Evolutionary conservation across 2,113 vertebrate species (phyloP), one percentile per base, ranked within the genome.

Genomic region (Eulemur macaco): DNA sequence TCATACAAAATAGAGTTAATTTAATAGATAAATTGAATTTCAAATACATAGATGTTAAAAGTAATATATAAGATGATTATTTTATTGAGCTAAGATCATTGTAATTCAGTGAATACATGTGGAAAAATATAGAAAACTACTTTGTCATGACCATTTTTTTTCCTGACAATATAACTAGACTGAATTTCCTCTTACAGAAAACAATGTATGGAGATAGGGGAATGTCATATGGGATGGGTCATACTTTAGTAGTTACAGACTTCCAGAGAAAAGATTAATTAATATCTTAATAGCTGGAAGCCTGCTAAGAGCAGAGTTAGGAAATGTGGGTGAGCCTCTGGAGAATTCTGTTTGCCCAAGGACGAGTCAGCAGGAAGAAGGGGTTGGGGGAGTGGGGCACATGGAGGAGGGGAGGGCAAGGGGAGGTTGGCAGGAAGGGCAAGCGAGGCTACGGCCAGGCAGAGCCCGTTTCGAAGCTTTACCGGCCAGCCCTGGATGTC

Each of bases 111-210:
- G 54, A 74, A 42, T 50, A 34, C 86, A 86, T 93, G 34, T 94
- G 25, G 63, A 31, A 58, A 94, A 83, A 89, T 95, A 50, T 69
- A 93, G 42, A 86, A 87, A 74, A 86, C 47, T 63, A 60, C 56
- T 73, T 89, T 78, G 17, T 92, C 45, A 42, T 64, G 68, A 73
- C 39, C 52, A 25, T 47, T 66, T 77, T 91, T 80, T 91, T 42
- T 47, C 15, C 47, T 64, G 21, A 34, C 18, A 68, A 1, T 82
- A 21, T 78, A 71, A 92, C 20, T 66, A 50, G 52, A 64, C 21
- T 94, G 73, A 87, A 96, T 92, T 90, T 83, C 58, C 18, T 95
- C 39, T 94, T 81, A 17, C 69, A 83, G 63, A 42, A 71, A 63
- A 39, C 64, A 8, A 45, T 87, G 12, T 71, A 29, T 63, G 50